Conservation (phyloP, 2,797 vertebrate species). For the Crax fasciolata region DNA sequence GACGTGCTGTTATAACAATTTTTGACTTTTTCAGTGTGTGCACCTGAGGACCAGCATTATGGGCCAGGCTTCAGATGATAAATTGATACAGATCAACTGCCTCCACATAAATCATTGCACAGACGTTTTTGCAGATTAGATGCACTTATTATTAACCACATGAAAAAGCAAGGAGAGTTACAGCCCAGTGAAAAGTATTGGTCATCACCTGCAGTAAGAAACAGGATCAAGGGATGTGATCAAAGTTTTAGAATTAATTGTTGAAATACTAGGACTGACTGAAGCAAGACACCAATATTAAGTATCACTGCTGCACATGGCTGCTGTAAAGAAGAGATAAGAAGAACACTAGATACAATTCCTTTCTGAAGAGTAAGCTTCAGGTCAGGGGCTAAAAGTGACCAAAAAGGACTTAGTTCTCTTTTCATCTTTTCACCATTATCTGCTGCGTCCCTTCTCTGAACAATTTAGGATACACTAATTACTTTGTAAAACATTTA, state of each 20-base stretch:
- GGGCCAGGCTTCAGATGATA: background rate
- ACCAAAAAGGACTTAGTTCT: background rate
- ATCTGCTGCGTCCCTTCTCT: background rate
- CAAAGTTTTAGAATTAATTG: slow-evolving; percentile 29
- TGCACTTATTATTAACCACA: background rate
- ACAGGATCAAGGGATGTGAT: background rate
- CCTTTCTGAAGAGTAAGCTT: background rate
- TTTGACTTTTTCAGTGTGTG: background rate
- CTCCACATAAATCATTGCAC: background rate
- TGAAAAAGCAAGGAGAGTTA: background rate
- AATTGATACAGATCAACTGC: background rate
- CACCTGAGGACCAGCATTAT: background rate
- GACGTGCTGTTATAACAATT: background rate
- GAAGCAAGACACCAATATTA: background rate
- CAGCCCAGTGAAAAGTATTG: background rate
- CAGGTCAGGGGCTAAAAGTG: background rate
- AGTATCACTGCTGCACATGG: background rate
- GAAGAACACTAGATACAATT: background rate
- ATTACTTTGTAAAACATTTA: slow-evolving; percentile 17
- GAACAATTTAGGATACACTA: background rate
- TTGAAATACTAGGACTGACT: background rate
- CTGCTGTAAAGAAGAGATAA: slow-evolving; percentile 35
- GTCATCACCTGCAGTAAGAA: slow-evolving; percentile 1
- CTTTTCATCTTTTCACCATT: slow-evolving; percentile 3
- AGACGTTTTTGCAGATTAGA: background rate